Conservation (phyloP, 2,797 vertebrate genomes). For the Taenioides sp. region DNA sequence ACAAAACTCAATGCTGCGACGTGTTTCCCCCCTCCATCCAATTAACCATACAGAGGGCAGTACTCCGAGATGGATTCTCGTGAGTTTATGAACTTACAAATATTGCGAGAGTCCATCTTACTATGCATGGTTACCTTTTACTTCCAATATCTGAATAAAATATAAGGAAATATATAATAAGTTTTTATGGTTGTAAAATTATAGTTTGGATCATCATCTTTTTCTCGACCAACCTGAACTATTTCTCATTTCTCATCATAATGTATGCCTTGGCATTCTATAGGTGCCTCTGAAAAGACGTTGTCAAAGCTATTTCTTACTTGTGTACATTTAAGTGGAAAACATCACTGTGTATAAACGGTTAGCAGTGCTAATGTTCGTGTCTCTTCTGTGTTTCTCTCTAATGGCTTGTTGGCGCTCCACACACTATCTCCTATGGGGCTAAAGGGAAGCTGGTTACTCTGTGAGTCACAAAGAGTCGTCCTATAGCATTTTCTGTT, state of each 20-base stretch:
- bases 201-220: background rate
- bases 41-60: no score
- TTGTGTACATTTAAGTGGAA: background rate
- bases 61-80: no score
- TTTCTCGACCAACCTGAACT: background rate
- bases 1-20: no score
- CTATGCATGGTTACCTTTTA: no score
- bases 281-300: background rate
- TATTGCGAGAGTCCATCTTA: no score
- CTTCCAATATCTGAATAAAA: no score
- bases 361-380: background rate
- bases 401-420: constrained; percentile 1
- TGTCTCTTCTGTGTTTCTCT: background rate
- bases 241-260: background rate
- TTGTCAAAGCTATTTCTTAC: background rate
- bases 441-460: constrained; percentile 1
- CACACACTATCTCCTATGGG: background rate
- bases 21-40: no score
- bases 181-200: background rate
- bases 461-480: background rate
- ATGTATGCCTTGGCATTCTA: background rate
- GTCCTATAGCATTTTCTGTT: no score
- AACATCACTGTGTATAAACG: background rate
- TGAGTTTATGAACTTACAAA: no score
- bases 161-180: no score